Base-by-base conservation (phyloP, 2,113 vertebrate species). In the Uria aalge region DNA sequence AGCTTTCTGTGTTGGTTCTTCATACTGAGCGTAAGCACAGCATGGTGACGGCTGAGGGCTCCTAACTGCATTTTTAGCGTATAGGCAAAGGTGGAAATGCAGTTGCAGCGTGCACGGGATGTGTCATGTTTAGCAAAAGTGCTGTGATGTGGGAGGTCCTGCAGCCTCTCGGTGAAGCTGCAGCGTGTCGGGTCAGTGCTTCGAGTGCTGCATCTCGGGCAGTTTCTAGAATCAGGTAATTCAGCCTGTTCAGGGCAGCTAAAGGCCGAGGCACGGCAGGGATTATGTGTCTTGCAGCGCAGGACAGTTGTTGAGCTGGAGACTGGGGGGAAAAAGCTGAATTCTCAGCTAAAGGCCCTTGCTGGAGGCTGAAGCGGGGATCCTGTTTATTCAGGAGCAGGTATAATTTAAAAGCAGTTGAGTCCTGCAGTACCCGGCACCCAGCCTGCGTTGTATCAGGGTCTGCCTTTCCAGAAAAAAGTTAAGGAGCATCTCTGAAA, bases 91-190 rank as follows among this genome's bases (percentile, higher is more conserved):
- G 13, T 20, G 21, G 48, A 15, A 27, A 6, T 4, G 20, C 9
- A 15, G 9, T 2, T 5, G 2, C 45, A 6, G 22, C 1, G 43
- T n/a, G 23, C 10, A 1, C 0, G 36, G 52, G 29, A 6, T 15
- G 24, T 6, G 17, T 22, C 0, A 0, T 2, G 4, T 10, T 20
- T 6, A 22, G 50, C 3, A 2, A 0, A 12, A 22, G 10, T 4
- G 17, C 34, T 30, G 1, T 1, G 14, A 2, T 23, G 5, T 5
- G 12, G 20, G 19, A 6, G 20, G 30, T 56, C 5, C 68, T 29
- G 27, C 26, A 6, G 2, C 1, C 6, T 1, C 5, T 13, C 11
- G 18, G 45, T 45, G 64, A 26, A 21, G 60, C 68, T 29, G 27
- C 26, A 6, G 2, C 1, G 6, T 1, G 4, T 15, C 17, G 5